A percentile compares a stretch with the other conserved stretches of the same genome.
These are phyloP conservation scores for Dallia pectoralis DNA, from an alignment of 2,797 vertebrate species.

Conservation along the genomic window DNA sequence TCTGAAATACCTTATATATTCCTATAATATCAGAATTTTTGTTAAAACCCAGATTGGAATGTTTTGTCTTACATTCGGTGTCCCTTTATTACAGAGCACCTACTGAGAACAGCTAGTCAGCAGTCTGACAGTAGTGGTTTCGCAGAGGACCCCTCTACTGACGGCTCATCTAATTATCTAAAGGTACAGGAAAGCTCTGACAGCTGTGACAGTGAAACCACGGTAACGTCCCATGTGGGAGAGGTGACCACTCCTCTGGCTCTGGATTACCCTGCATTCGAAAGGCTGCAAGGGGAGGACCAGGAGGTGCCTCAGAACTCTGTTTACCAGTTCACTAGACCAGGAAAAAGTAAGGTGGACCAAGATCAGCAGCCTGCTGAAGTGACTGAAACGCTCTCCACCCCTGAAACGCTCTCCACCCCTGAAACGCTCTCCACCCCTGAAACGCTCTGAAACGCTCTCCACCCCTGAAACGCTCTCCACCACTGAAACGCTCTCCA, in stretches of 20 bases:
- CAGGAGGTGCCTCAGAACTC: constrained; percentile 72
- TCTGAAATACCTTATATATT: too few relatives aligned
- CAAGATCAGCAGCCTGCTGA: constrained; percentile 19
- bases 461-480: too few relatives aligned
- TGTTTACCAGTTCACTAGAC: constrained; percentile 77
- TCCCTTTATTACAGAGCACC: constrained; percentile 56
- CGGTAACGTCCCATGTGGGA: constrained; percentile 83
- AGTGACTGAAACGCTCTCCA: constrained; percentile 49
- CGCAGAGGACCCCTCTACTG: constrained; percentile 87
- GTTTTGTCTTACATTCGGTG: not conserved
- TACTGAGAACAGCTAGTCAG: constrained; percentile 87
- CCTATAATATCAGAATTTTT: too few relatives aligned
- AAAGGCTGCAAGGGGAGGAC: constrained; percentile 43
- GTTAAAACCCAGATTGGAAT: too few relatives aligned
- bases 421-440: too few relatives aligned
- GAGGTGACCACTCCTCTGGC: constrained; percentile 75
- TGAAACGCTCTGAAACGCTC: too few relatives aligned
- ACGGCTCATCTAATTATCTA: constrained; percentile 77
- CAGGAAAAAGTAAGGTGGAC: constrained; percentile 15
- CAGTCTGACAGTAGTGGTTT: constrained; percentile 99
- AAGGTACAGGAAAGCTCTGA: constrained; percentile 95
- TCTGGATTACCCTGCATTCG: constrained; percentile 69
- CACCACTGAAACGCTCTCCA: not conserved
- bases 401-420: too few relatives aligned
- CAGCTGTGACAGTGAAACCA: constrained; percentile 96